phyloP scores from a whole-genome alignment of 1,140 invertebrate species.

The Archivesica marissinica region DNA sequence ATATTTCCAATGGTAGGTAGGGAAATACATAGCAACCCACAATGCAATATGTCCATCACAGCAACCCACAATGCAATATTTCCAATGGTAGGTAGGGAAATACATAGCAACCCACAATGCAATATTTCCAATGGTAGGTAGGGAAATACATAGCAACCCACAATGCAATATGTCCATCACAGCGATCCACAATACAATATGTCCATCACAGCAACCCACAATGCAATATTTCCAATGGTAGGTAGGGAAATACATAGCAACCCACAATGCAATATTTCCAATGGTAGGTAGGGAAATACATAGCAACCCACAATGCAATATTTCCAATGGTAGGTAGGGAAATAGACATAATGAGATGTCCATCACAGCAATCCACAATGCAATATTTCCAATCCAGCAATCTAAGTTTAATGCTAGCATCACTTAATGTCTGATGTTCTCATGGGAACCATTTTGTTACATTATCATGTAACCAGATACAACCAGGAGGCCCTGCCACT shows the following conservation, averaged over 20 bases:
- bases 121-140: background rate
- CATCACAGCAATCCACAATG: background rate
- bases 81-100: background rate
- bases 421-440: too few relatives aligned
- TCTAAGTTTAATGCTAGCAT: too few relatives aligned
- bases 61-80: constrained; percentile 14
- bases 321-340: constrained; percentile 59
- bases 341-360: constrained; percentile 57
- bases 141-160: background rate
- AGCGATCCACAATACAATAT: background rate
- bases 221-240: constrained; percentile 2
- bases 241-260: background rate
- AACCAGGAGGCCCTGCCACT: too few relatives aligned
- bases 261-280: background rate
- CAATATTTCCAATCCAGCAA: background rate
- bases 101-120: background rate
- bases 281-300: too few relatives aligned
- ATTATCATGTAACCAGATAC: too few relatives aligned
- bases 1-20: constrained; percentile 63
- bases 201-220: background rate
- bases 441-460: too few relatives aligned
- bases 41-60: too few relatives aligned
- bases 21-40: background rate
- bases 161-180: background rate
- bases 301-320: background rate